Evolutionary conservation across 2,888 invertebrate species (phyloP), one percentile per base, ranked within the genome.

Genomic region (Nudaria mundana): DNA sequence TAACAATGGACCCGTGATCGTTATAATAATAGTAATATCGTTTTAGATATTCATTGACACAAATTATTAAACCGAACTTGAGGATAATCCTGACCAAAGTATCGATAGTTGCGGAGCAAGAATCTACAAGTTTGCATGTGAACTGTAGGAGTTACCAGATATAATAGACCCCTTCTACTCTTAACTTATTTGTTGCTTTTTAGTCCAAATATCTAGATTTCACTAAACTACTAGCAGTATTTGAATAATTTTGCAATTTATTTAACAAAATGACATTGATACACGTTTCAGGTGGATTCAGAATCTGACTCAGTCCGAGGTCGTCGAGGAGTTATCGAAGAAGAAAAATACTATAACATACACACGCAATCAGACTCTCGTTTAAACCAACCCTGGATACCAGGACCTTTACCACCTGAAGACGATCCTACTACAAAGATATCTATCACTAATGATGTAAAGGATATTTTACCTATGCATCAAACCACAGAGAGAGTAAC

Each of bases 291-390:
- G 83, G 51, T 66, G 1, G 70, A 69, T n/a, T 24, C 57, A 4
- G 72, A 80, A 7, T 46, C 66, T 2, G 80, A 84, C 23, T 45
- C 66, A 8, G 56, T 65, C 0, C 63, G 87, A 54, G 87, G 71
- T 4, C 80, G 87, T 12, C 81, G 88, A 6, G 89, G 85, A 13
- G 84, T 89, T 3, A 88, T 87, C 6, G 87, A 88, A 60, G 89
- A 89, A 56, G 89, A 88, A 51, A 84, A 89, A 51, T 85, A 70
- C 51, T 81, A 82, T 56, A 81, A 81, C 54, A 68, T 80, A 11
- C 74, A 78, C 26, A 56, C 78, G 0, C 65, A 63, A 15, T 66
- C 71, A 30, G 70, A 76, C 30, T 63, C 69, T 11, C 58, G 63
- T 28, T 40, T 71, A 16, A 73, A 73, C 31, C 74, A 68, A 20